Conservation (phyloP, 92 coral and sea anemone species). For the Virgularia gustaviana region DNA sequence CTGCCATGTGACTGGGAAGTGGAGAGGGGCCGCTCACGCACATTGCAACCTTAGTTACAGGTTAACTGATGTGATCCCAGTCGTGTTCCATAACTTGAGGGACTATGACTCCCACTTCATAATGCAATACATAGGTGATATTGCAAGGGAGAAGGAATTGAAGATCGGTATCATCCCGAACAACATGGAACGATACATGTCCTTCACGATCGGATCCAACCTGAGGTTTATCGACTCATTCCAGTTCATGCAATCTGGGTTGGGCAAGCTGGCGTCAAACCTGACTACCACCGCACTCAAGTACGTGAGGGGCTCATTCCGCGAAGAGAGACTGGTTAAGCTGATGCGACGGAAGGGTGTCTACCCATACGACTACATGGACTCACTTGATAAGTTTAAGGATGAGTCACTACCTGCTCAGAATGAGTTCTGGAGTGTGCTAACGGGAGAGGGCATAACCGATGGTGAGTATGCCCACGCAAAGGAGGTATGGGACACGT, state of each 20-base stretch:
- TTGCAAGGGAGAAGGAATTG: neutral
- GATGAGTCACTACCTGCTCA: neutral
- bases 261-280: neutral
- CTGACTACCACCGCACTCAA: neutral
- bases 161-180: neutral
- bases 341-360: slow-evolving; percentile 1
- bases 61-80: slow-evolving; percentile 31
- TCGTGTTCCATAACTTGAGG: slow-evolving; percentile 39
- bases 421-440: too few species aligned
- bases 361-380: slow-evolving; percentile 1
- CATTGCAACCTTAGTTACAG: slow-evolving; percentile 35
- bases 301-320: neutral
- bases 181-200: neutral
- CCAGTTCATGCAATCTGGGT: neutral
- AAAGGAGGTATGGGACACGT: neutral
- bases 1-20: slow-evolving; percentile 5
- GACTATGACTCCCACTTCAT: slow-evolving; percentile 44
- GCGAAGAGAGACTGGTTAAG: neutral
- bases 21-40: slow-evolving; percentile 43
- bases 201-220: neutral
- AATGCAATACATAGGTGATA: slow-evolving; percentile 25
- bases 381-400: neutral
- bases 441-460: too few species aligned
- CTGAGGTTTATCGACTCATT: neutral
- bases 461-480: slow-evolving; percentile 17